phyloP scores from a whole-genome alignment of 2,113 vertebrate species.

The Gobius niger region DNA sequence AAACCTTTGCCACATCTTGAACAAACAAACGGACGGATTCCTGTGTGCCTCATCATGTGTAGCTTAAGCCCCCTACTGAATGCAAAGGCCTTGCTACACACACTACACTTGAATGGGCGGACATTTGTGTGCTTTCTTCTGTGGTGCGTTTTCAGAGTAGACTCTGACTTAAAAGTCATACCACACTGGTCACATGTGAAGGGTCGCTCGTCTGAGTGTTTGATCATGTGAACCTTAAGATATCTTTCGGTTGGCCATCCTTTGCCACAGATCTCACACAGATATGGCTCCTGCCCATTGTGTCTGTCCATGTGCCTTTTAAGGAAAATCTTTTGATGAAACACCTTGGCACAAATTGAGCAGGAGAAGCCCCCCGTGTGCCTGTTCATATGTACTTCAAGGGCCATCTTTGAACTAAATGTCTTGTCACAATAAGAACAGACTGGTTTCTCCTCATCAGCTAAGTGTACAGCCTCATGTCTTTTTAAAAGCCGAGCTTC shows the following conservation, averaged over 20 bases:
- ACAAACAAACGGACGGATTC: conserved; percentile 21
- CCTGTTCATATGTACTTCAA: conserved; percentile 28
- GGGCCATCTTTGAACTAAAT: conserved; percentile 20
- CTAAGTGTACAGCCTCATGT: conserved; percentile 15
- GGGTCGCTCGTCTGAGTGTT: conserved; percentile 35
- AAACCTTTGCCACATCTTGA: conserved; percentile 29
- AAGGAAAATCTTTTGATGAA: conserved; percentile 26
- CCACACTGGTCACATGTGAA: conserved; percentile 35
- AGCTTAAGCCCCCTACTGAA: conserved; percentile 25
- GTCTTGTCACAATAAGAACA: conserved; percentile 35
- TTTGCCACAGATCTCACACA: conserved; percentile 33
- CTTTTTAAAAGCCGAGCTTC: conserved; percentile 13
- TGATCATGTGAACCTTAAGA: conserved; percentile 33
- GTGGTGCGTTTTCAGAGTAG: conserved; percentile 17
- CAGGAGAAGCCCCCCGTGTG: conserved; percentile 28
- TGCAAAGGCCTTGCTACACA: conserved; percentile 35
- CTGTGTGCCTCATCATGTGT: conserved; percentile 35
- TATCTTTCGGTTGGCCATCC: conserved; percentile 20
- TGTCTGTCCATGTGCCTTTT: conserved; percentile 46
- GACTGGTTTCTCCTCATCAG: not conserved
- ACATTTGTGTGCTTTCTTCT: not conserved
- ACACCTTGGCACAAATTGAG: conserved; percentile 33
- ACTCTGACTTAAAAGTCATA: conserved; percentile 11
- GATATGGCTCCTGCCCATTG: conserved; percentile 22
- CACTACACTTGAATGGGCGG: conserved; percentile 12